phyloP scores from a whole-genome alignment of 35 echinoderm and acorn worm genomes.

The Lytechinus variegatus region DNA sequence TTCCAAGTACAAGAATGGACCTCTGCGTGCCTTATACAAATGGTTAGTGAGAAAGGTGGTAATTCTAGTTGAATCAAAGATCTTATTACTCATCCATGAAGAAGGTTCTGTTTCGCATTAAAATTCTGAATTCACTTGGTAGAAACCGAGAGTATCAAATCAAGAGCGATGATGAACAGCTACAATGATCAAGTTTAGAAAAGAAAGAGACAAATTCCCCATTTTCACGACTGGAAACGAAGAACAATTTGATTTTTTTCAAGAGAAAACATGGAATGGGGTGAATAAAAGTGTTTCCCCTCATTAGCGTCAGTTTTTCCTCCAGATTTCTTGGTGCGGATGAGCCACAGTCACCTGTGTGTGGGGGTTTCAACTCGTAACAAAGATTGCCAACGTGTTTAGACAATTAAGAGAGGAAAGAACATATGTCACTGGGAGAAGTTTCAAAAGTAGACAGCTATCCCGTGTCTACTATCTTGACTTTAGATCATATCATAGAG shows the following conservation, averaged over 20 bases:
- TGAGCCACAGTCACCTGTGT: not conserved
- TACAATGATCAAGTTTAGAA: not conserved
- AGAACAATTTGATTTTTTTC: slow-evolving; percentile 1
- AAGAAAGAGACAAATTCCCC: slow-evolving; percentile 27
- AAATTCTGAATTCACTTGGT: not conserved
- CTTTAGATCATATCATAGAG: not conserved
- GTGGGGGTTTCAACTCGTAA: not conserved
- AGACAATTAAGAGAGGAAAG: slow-evolving; percentile 28
- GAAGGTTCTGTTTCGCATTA: not conserved
- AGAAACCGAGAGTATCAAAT: slow-evolving; percentile 12
- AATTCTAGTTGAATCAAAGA: not conserved
- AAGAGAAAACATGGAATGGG: slow-evolving; percentile 21
- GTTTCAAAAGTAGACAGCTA: slow-evolving; percentile 47
- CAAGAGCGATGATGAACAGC: not conserved
- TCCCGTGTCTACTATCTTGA: slow-evolving; percentile 10
- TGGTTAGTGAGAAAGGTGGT: not conserved
- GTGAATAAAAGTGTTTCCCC: slow-evolving; percentile 31
- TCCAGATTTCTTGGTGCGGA: not conserved
- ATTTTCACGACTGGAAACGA: slow-evolving; percentile 36
- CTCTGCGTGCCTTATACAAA: not conserved
- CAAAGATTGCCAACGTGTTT: slow-evolving; percentile 3
- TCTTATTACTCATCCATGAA: slow-evolving; percentile 4
- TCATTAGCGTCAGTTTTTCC: not conserved
- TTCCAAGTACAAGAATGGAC: not conserved
- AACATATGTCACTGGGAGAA: slow-evolving; percentile 33